These are phyloP conservation scores for Cryptocephalus primarius DNA, from an alignment of 2,888 invertebrate species.

Conservation along the genomic window DNA sequence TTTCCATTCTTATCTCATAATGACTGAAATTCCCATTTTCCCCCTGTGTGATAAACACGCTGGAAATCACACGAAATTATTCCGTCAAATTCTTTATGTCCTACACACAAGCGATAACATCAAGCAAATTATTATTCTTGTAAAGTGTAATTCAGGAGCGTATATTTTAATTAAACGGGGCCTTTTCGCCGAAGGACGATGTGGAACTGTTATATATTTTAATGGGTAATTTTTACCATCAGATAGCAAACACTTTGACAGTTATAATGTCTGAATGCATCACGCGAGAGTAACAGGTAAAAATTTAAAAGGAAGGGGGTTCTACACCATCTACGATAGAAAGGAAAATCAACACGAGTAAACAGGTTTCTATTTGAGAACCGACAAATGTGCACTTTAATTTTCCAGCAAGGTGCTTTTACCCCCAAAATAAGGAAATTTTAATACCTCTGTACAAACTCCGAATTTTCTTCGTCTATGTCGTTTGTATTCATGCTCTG, in stretches of 20 bases:
- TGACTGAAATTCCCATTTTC: constrained; percentile 2
- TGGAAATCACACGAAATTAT: too few relatives aligned
- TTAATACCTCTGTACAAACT: too few relatives aligned
- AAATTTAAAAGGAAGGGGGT: too few relatives aligned
- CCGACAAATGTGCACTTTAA: too few relatives aligned
- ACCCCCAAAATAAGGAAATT: too few relatives aligned
- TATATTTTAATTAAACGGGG: constrained; percentile 10
- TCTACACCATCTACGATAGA: too few relatives aligned
- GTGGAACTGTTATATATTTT: constrained; percentile 19
- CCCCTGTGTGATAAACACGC: too few relatives aligned
- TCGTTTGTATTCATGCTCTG: constrained; percentile 26
- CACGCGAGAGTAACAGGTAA: constrained; percentile 5
- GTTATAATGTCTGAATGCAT: constrained; percentile 21
- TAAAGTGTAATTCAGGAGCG: constrained; percentile 11
- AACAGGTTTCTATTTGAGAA: too few relatives aligned
- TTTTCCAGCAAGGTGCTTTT: too few relatives aligned
- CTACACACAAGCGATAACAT: too few relatives aligned
- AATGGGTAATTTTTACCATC: constrained; percentile 13
- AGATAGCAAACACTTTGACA: constrained; percentile 22
- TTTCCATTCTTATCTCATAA: constrained; percentile 13
- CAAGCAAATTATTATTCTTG: not conserved
- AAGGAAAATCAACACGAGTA: too few relatives aligned
- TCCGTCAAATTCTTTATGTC: too few relatives aligned
- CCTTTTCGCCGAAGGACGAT: constrained; percentile 18
- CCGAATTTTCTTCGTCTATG: not conserved